phyloP scores from a whole-genome alignment of 2,113 vertebrate species.

The Dicrurus megarhynchus region DNA sequence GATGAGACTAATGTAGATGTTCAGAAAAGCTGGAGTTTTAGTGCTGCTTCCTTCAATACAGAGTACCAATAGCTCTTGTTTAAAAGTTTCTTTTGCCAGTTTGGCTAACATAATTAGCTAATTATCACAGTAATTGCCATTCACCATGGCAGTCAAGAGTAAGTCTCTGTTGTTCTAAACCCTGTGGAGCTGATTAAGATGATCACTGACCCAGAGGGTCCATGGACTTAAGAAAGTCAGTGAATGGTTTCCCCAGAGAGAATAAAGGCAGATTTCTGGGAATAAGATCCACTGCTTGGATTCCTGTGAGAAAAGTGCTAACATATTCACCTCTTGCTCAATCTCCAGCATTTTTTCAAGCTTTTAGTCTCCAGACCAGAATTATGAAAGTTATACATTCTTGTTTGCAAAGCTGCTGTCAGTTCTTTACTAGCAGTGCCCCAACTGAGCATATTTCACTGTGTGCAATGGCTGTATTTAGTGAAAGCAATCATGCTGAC shows the following conservation, averaged over 20 bases:
- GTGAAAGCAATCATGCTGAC: conserved; percentile 8
- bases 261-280: neutral
- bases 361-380: conserved; percentile 1
- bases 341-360: neutral
- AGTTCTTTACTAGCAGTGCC: neutral
- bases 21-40: neutral
- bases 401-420: neutral
- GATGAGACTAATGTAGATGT: neutral
- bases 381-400: conserved; percentile 27
- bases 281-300: neutral
- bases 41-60: neutral
- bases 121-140: neutral
- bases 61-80: neutral
- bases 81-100: neutral
- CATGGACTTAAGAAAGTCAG: neutral
- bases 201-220: neutral
- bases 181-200: neutral
- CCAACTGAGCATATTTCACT: conserved; percentile 32
- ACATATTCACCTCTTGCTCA: neutral
- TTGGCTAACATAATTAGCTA: neutral
- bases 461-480: conserved; percentile 4
- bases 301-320: neutral
- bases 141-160: neutral
- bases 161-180: neutral
- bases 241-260: neutral